A percentile compares a stretch with the other conserved stretches of the same genome.
These are phyloP conservation scores for Odontomyia ornata DNA, from an alignment of 2,888 invertebrate genomes.

Conservation along the genomic window DNA sequence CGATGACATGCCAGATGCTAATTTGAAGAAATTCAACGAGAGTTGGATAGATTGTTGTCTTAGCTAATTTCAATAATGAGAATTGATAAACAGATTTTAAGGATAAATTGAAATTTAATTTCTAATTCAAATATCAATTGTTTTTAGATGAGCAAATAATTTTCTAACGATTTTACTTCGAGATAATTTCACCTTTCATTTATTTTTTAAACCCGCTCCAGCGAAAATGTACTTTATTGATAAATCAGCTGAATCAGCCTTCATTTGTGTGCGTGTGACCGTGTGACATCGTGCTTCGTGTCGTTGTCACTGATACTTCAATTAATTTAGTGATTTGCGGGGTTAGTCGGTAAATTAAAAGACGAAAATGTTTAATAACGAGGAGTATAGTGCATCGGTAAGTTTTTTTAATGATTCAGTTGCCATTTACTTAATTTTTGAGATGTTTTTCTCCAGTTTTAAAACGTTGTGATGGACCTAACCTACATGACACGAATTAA, in stretches of 20 bases:
- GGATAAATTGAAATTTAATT: too few relatives aligned
- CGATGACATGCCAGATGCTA: not conserved
- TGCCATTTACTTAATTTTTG: not conserved
- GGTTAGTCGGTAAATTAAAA: not conserved
- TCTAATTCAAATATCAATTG: too few relatives aligned
- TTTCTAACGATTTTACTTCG: too few relatives aligned
- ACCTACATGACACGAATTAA: not conserved
- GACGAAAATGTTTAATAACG: slow-evolving; percentile 57
- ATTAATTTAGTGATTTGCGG: not conserved
- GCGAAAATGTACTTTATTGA: too few relatives aligned
- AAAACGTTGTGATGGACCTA: too few relatives aligned
- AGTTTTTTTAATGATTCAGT: slow-evolving; percentile 39
- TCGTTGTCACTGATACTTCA: slow-evolving; percentile 18
- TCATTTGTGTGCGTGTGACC: not conserved
- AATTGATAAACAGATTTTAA: too few relatives aligned
- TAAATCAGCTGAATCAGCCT: too few relatives aligned
- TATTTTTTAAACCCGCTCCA: too few relatives aligned
- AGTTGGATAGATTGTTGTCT: not conserved
- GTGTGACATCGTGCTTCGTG: slow-evolving; percentile 8
- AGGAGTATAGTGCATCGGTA: slow-evolving; percentile 57
- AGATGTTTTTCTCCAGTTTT: too few relatives aligned
- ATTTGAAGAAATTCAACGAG: not conserved
- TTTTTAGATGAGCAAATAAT: too few relatives aligned
- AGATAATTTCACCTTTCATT: too few relatives aligned
- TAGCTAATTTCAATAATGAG: too few relatives aligned